These are phyloP conservation scores for Semnopithecus entellus DNA, from an alignment of 2,113 vertebrate species.

Conservation along the genomic window DNA sequence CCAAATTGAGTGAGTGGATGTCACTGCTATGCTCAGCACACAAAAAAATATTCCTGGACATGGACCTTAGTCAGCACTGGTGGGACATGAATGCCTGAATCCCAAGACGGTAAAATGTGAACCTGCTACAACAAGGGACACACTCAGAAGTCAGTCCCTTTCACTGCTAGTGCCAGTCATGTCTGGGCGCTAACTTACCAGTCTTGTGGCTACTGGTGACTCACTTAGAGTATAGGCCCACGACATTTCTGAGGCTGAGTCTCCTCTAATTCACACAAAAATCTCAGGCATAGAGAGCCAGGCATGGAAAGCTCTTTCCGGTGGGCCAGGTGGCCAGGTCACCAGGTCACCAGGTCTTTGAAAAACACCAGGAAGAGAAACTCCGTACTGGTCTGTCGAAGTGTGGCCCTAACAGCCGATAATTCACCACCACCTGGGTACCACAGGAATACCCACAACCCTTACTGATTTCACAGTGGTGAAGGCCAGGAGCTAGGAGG, in stretches of 20 bases:
- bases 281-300: no score
- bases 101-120: rapidly evolving
- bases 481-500: neutral
- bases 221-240: neutral
- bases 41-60: rapidly evolving
- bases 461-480: rapidly evolving
- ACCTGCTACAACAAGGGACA: neutral
- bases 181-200: neutral
- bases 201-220: neutral
- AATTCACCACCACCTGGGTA: neutral
- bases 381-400: neutral
- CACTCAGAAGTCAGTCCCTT: neutral
- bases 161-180: neutral
- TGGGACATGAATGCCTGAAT: neutral
- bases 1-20: rapidly evolving
- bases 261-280: neutral
- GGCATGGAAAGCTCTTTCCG: neutral
- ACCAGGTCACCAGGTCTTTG: neutral
- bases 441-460: neutral
- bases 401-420: neutral
- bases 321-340: neutral
- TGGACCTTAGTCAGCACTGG: neutral
- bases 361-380: neutral
- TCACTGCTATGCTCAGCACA: neutral
- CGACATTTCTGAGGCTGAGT: neutral